These are phyloP conservation scores for Hippocampus abdominalis DNA, from an alignment of 2,113 vertebrate species.

Conservation along the genomic window DNA sequence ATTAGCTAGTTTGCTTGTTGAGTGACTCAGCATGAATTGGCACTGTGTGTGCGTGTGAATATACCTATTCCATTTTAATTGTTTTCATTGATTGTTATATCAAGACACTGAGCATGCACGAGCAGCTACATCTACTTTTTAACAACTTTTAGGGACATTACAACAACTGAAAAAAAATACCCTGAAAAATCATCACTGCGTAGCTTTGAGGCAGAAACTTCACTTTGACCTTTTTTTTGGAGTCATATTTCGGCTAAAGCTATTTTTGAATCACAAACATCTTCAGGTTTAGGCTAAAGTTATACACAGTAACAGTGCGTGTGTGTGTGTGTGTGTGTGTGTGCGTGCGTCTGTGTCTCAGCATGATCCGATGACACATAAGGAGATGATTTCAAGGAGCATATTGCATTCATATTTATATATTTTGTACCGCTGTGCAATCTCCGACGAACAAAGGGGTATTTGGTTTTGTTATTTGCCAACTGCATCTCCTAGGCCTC, in stretches of 20 bases:
- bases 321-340: no score
- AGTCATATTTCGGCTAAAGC: no score
- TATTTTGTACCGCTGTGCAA: not conserved
- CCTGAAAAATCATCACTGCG: not conserved
- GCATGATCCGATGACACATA: no score
- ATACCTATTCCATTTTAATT: not conserved
- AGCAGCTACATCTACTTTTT: no score
- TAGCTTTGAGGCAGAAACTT: not conserved
- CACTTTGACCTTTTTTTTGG: no score
- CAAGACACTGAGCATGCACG: not conserved
- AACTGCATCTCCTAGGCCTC: slow-evolving; percentile 23
- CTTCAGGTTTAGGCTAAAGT: no score
- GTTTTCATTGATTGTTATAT: no score
- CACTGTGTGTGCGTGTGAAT: not conserved
- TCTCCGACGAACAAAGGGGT: no score
- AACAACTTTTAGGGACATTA: not conserved
- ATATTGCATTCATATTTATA: not conserved
- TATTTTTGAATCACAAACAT: no score
- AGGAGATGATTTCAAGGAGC: no score
- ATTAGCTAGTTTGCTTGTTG: not conserved
- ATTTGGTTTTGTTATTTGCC: slow-evolving; percentile 14
- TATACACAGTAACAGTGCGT: no score
- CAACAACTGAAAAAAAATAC: not conserved
- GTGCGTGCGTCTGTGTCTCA: no score
- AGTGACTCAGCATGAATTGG: not conserved